Evolutionary conservation across 2,113 vertebrate species (phyloP), one percentile per base, ranked within the genome.

Genomic region (Labeo rohita): DNA sequence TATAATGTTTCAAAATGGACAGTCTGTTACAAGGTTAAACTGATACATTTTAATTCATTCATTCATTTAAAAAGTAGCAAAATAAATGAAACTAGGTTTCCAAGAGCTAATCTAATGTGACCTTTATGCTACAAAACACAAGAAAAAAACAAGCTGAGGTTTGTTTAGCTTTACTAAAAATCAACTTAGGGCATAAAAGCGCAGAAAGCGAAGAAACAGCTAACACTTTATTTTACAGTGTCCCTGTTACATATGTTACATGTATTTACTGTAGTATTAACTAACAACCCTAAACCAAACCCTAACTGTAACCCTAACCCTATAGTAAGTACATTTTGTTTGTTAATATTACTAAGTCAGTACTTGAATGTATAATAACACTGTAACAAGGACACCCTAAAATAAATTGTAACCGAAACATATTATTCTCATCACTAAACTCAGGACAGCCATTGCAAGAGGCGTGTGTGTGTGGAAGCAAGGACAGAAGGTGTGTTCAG

Each of bases 401-500:
- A 39, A 39, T 39, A 39, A 39, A 39, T 3, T 39, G 39, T 39
- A 39, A 39, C 3, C 39, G 3, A 39, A 39, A 23, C 21, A 23
- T 47, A 7, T 65, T 9, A 28, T 36, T 81, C 13, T 18, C 45
- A 50, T 23, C 7, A 47, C 8, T 45, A 16, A 66, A 28, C 10
- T n/a, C 77, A 63, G 59, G 11, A 65, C 18, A 9, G 54, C 21
- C 79, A 16, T 81, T 18, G 4, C 21, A 81, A 11, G 61, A 18
- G 10, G 66, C 39, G 74, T 52, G 49, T 49, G 12, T 23, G 21
- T 13, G 72, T 47, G 15, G 43, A 73, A 56, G 18, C 75, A 76
- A 49, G 56, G 43, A 18, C 47, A 66, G 73, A 65, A 47, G 54
- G 23, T 79, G 74, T 79, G 61, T 85, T 52, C 75, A 36, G 45